A percentile compares a stretch with the other conserved stretches of the same genome.
phyloP scores from a whole-genome alignment of 2,113 vertebrate species.

The Eretmochelys imbricata region DNA sequence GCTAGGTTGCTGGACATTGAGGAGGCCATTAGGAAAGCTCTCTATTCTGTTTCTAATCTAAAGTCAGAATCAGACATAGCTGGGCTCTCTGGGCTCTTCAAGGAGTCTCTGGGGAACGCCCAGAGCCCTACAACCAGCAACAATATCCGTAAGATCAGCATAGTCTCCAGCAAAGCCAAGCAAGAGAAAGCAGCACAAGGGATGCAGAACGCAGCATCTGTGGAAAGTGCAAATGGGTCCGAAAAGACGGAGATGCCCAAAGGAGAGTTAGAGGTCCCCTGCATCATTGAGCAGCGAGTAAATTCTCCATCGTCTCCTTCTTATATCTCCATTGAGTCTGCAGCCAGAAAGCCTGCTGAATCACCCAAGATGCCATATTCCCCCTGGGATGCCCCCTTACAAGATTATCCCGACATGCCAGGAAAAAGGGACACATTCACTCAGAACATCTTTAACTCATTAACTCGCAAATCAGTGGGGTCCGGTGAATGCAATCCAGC shows the following conservation, averaged over 20 bases:
- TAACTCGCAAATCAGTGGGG: neutral
- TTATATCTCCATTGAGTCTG: slow-evolving; percentile 89
- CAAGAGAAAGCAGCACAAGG: slow-evolving; percentile 33
- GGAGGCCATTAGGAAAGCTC: slow-evolving; percentile 91
- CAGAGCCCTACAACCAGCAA: slow-evolving; percentile 71
- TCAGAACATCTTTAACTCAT: slow-evolving; percentile 50
- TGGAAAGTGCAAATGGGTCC: neutral
- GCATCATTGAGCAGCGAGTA: slow-evolving; percentile 59
- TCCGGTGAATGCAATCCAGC: neutral
- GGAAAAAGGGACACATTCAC: slow-evolving; percentile 40
- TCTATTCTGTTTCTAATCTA: slow-evolving; percentile 91
- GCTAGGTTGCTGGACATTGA: slow-evolving; percentile 91
- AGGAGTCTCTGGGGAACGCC: slow-evolving; percentile 83
- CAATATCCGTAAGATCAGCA: slow-evolving; percentile 83
- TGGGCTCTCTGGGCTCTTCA: slow-evolving; percentile 86
- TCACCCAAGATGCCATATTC: slow-evolving; percentile 29
- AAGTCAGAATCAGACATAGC: slow-evolving; percentile 89
- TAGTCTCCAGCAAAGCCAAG: slow-evolving; percentile 78
- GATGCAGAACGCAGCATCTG: neutral
- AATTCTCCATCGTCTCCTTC: slow-evolving; percentile 85
- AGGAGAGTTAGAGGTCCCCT: slow-evolving; percentile 36
- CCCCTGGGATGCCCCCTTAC: neutral
- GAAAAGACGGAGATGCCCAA: slow-evolving; percentile 27
- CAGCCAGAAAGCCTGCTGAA: slow-evolving; percentile 79
- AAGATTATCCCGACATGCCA: slow-evolving; percentile 16